Base-by-base conservation (phyloP, 1,140 invertebrate genomes). In the Tetraneura akinire region DNA sequence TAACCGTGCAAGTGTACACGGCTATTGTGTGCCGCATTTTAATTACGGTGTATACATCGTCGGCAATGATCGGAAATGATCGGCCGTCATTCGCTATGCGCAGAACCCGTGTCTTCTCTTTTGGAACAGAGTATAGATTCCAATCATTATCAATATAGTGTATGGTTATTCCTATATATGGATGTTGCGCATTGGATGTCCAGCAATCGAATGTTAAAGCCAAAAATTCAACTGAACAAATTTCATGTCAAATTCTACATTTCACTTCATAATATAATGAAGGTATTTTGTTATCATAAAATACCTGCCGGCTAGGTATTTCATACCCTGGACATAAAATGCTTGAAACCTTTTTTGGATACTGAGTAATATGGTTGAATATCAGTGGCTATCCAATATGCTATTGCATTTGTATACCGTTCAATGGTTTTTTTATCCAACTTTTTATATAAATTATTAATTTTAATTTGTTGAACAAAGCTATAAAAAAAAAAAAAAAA, bases 281-380 rank as follows among this genome's bases (percentile, higher is more conserved):
- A 23, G 53, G 53, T 55, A 55, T 23, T 21, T 55, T 55, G 3
- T 23, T 55, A 0, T 55, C 53, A 1, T n/a, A 1, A 55, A 55
- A 55, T 23, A 55, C n/a, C 23, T 55, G 53, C 8, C 53, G 53
- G 23, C 53, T 55, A 23, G 53, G 53, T 23, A 55, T 21, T 55
- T 55, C 21, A 55, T 55, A 55, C 3, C 53, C 53, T 55, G 53
- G 53, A 11, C 53, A 55, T 55, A 55, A 55, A 21, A 23, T 55
- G 53, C 53, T 23, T 23, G 11, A 55, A 55, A 55, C n/a, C 53
- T 8, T 23, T 55, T 55, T 21, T 55, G 21, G 53, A 23, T 23
- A 55, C 53, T 55, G 53, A 55, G n/a, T 21, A 55, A 55, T 55
- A 55, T 55, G 53, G 53, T 55, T 55, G 53, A n/a, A 55, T 55